Conservation (phyloP, 1,140 invertebrate genomes). For the Drosophila orena region DNA sequence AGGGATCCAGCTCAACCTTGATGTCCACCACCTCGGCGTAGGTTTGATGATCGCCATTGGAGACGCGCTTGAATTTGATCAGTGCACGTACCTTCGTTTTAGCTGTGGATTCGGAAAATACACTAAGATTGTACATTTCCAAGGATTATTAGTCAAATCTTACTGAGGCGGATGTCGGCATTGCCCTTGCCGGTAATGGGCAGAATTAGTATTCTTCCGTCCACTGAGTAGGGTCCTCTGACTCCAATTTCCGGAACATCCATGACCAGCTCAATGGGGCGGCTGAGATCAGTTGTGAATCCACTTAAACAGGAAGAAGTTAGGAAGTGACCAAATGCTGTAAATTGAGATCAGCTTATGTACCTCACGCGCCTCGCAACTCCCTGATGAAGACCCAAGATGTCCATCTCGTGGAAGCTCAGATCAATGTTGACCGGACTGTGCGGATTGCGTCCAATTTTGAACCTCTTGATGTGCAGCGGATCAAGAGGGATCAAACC, state of each 20-base stretch:
- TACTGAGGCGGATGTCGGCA: conserved; percentile 58
- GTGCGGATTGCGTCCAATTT: conserved; percentile 55
- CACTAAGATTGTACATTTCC: not conserved
- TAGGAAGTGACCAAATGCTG: too few relatives aligned
- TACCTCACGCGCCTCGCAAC: conserved; percentile 50
- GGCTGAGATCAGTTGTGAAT: conserved; percentile 48
- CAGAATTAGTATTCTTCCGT: conserved; percentile 86
- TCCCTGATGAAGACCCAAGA: conserved; percentile 75
- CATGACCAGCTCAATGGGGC: conserved; percentile 41
- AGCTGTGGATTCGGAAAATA: conserved; percentile 7
- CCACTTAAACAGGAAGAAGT: conserved; percentile 27
- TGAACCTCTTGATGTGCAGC: conserved; percentile 63
- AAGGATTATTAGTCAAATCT: not conserved
- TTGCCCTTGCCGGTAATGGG: conserved; percentile 86
- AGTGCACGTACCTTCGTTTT: conserved; percentile 26
- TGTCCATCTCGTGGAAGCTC: conserved; percentile 79
- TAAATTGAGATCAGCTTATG: conserved; percentile 14
- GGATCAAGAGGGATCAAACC: conserved; percentile 65
- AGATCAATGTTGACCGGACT: conserved; percentile 74
- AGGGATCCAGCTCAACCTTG: conserved; percentile 42
- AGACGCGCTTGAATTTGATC: conserved; percentile 32
- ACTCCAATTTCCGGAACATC: conserved; percentile 68
- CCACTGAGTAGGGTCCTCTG: conserved; percentile 85
- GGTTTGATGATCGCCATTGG: conserved; percentile 50
- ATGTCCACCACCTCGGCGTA: conserved; percentile 41